Evolutionary conservation across 2,113 vertebrate species (phyloP), one percentile per base, ranked within the genome.

Genomic region (Xenopus borealis): DNA sequence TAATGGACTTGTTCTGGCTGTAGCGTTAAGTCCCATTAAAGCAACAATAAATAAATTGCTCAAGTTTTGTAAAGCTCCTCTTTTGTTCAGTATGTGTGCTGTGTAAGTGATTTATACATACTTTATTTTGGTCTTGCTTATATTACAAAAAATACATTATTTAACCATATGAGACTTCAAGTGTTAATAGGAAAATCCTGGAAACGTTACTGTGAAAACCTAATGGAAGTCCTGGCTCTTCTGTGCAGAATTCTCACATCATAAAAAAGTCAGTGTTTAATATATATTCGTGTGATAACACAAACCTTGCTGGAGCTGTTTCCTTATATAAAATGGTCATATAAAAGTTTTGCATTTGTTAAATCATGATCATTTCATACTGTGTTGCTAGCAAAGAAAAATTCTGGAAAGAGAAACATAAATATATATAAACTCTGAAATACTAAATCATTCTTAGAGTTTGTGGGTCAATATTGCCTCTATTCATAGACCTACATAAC

Each of bases 171-270:
- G 33, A 45, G 30, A 44, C 57, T 84, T 69, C 71, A 50, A 57
- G 74, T 81, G 62, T 72, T 84, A 78, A 66, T 74, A 0, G 71
- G 66, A 78, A 82, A 82, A 84, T 85, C 72, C 71, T 82, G 80
- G 82, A 79, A 83, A 66, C 71, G 27, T 44, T 80, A 81, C 52
- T 30, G 75, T 73, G 79, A 84, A 81, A 81, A 78, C 79, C 78
- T 83, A 82, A 85, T 82, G 82, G 82, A 85, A 81, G 62, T 67
- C 66, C 81, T 79, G 82, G 80, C 79, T 79, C 20, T 73, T 80
- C 72, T 78, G 72, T 20, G 17, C 78, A 67, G 80, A 71, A 82
- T 83, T 83, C 82, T 80, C 68, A 82, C 82, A 82, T 80, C 85
- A 69, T 64, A 81, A 81, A 81, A 79, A 82, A 78, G 62, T 33